Conservation (phyloP, 2,888 invertebrate species). For the Salpingus planirostris region DNA sequence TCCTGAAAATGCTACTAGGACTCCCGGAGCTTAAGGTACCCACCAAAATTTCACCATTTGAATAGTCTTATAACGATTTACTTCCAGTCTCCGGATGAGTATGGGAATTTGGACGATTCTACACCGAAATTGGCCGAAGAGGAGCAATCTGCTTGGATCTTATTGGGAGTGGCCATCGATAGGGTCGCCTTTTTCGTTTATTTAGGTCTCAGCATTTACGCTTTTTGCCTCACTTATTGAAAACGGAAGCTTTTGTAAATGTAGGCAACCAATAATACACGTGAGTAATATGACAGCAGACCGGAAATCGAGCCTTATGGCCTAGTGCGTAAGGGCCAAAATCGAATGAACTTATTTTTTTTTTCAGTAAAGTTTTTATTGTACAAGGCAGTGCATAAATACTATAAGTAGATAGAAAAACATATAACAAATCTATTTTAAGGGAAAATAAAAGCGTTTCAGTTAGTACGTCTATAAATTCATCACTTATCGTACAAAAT, state of each 20-base stretch:
- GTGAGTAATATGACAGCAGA: too few species aligned
- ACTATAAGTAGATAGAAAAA: too few species aligned
- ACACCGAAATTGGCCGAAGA: conserved; percentile 18
- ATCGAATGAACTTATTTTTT: too few species aligned
- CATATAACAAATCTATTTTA: too few species aligned
- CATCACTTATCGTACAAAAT: too few species aligned
- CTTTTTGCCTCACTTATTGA: too few species aligned
- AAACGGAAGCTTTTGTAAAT: too few species aligned
- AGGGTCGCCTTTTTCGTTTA: conserved; percentile 30
- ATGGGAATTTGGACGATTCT: conserved; percentile 26
- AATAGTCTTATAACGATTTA: conserved; percentile 1
- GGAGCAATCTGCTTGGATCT: conserved; percentile 30
- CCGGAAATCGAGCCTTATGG: too few species aligned
- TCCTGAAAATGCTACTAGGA: conserved; percentile 25
- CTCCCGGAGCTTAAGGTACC: conserved; percentile 31
- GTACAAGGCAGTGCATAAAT: conserved; percentile 22
- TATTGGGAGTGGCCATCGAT: conserved; percentile 32
- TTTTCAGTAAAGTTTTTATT: conserved; percentile 15
- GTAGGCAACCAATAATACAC: too few species aligned
- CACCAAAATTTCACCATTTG: neutral
- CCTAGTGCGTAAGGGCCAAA: too few species aligned
- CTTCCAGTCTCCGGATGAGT: conserved; percentile 28
- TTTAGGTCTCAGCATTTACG: conserved; percentile 21
- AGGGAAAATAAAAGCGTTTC: too few species aligned
- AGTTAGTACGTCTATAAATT: too few species aligned